Conservation (phyloP, 2,888 invertebrate genomes). For the Cheilosia scutellata region DNA sequence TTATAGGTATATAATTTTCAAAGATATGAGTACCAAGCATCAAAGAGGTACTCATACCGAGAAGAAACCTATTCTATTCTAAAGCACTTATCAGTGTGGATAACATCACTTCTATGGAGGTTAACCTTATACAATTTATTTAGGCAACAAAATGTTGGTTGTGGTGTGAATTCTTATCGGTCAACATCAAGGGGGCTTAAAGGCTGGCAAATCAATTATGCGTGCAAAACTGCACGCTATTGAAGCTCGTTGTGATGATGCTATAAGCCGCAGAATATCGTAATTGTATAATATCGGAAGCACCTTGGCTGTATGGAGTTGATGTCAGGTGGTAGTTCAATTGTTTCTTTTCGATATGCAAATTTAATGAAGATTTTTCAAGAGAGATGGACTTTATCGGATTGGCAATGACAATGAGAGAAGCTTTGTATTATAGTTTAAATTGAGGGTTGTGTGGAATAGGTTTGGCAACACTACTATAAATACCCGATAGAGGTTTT, state of each 20-base stretch:
- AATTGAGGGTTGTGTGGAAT: not conserved
- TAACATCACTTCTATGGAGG: conserved; percentile 15
- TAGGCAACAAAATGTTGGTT: not conserved
- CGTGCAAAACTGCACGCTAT: not conserved
- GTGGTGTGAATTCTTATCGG: not conserved
- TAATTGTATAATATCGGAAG: conserved; percentile 47
- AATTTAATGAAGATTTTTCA: not conserved
- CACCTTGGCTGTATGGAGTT: conserved; percentile 34
- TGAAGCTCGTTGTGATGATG: not conserved
- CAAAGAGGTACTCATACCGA: conserved; percentile 5
- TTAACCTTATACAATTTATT: not conserved
- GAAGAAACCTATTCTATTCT: conserved; percentile 3
- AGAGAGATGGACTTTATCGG: not conserved
- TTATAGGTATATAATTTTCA: conserved; percentile 11
- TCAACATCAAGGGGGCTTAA: not conserved
- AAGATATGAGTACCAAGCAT: no score
- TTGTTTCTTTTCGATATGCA: conserved; percentile 19
- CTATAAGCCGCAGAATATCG: not conserved
- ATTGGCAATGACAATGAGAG: not conserved
- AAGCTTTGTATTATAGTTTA: not conserved
- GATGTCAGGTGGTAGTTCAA: conserved; percentile 22
- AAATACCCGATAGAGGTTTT: not conserved
- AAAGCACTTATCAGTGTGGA: conserved; percentile 36
- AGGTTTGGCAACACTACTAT: not conserved
- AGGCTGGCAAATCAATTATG: not conserved